phyloP scores from a whole-genome alignment of 2,888 invertebrate genomes.

The Andrena trimmerana region DNA sequence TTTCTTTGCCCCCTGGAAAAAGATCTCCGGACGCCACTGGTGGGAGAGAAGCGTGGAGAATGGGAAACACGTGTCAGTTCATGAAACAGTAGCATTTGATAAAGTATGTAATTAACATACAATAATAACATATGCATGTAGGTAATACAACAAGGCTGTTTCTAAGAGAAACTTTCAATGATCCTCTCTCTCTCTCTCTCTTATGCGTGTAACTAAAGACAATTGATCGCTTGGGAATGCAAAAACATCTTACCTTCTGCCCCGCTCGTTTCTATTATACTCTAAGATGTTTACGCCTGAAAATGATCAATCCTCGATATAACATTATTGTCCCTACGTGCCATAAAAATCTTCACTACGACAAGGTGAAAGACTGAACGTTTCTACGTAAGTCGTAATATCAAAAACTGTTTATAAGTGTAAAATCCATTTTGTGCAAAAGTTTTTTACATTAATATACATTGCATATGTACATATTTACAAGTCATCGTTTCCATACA shows the following conservation, averaged over 20 bases:
- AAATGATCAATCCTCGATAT: constrained; percentile 25
- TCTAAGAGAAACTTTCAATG: constrained; percentile 5
- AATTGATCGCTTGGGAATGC: constrained; percentile 27
- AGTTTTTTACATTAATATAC: constrained; percentile 81
- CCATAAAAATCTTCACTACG: constrained; percentile 25
- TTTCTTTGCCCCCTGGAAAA: too few relatives aligned
- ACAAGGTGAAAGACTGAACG: constrained; percentile 60
- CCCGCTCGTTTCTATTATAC: constrained; percentile 35
- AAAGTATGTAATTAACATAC: constrained; percentile 26
- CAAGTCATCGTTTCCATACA: constrained; percentile 72
- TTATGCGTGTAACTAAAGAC: constrained; percentile 25
- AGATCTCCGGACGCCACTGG: too few relatives aligned
- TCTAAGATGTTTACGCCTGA: constrained; percentile 2
- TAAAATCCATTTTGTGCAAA: constrained; percentile 80
- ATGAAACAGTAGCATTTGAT: constrained; percentile 12
- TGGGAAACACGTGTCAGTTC: constrained; percentile 6
- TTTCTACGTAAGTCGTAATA: constrained; percentile 59
- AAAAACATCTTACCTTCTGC: constrained; percentile 36
- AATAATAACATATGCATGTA: constrained; percentile 13
- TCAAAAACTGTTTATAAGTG: constrained; percentile 80
- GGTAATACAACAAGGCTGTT: constrained; percentile 5
- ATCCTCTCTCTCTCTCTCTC: neutral
- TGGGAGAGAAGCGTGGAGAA: neutral
- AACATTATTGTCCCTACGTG: constrained; percentile 38
- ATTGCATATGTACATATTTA: constrained; percentile 79